These are phyloP conservation scores for Alcis repandata DNA, from an alignment of 2,888 invertebrate species.

Conservation along the genomic window DNA sequence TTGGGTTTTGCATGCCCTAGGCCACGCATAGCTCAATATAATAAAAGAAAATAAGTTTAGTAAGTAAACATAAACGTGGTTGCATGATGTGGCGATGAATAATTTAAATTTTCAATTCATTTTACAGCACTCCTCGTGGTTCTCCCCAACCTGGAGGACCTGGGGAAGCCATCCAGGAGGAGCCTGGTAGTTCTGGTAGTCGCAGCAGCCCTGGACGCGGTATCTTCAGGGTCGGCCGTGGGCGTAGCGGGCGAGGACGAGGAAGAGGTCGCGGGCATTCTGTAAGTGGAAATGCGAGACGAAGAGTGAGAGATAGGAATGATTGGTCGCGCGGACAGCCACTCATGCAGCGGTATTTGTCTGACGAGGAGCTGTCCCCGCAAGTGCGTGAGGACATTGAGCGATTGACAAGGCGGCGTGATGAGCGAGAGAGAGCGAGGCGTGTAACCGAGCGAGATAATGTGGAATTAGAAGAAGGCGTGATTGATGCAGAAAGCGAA, in stretches of 20 bases:
- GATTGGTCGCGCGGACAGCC: not conserved
- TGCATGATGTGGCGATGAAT: too few relatives aligned
- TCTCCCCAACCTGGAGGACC: too few relatives aligned
- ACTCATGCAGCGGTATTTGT: not conserved
- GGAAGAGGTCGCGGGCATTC: not conserved
- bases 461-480: not conserved
- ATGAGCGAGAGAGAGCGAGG: not conserved
- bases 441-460: not conserved
- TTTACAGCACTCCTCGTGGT: too few relatives aligned
- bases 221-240: not conserved
- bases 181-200: too few relatives aligned
- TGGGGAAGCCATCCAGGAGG: too few relatives aligned
- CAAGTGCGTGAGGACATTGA: not conserved
- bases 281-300: not conserved
- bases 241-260: not conserved
- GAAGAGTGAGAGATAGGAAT: not conserved
- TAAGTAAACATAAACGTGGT: too few relatives aligned
- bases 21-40: too few relatives aligned
- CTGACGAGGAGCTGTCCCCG: slow-evolving; percentile 1
- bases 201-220: not conserved
- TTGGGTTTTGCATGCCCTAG: too few relatives aligned
- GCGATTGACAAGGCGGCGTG: not conserved
- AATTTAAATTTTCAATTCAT: too few relatives aligned
- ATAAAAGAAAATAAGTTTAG: too few relatives aligned
- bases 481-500: not conserved